phyloP scores from a whole-genome alignment of 2,797 vertebrate species.

The Sebastes kiyomatsui region DNA sequence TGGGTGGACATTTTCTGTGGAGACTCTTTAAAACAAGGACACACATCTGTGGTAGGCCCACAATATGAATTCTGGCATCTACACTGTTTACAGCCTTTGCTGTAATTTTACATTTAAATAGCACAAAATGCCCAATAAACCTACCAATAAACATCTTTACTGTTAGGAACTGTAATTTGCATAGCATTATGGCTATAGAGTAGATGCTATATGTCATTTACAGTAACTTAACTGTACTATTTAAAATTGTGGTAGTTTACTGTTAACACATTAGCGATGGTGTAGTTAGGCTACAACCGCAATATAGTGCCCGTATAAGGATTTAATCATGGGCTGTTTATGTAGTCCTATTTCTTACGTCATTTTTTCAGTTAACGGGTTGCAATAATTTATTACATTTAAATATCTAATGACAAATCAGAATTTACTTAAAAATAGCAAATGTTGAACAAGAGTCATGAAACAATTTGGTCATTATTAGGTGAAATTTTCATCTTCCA shows the following conservation, averaged over 20 bases:
- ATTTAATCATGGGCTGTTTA: too few relatives aligned
- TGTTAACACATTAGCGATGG: neutral
- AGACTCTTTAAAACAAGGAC: neutral
- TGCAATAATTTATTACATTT: too few relatives aligned
- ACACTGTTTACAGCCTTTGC: neutral
- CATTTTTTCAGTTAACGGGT: too few relatives aligned
- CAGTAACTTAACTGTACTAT: neutral
- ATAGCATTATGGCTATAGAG: neutral
- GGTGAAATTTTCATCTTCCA: fast-evolving
- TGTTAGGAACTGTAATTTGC: neutral
- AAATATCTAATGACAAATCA: too few relatives aligned
- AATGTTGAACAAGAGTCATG: neutral
- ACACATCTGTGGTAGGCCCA: neutral
- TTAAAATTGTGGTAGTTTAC: neutral
- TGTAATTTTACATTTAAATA: neutral
- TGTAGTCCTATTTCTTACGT: too few relatives aligned
- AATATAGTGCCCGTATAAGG: too few relatives aligned
- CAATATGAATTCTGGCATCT: neutral
- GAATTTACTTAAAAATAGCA: too few relatives aligned
- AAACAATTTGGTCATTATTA: neutral
- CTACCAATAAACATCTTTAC: neutral
- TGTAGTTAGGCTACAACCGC: too few relatives aligned
- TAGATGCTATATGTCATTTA: neutral
- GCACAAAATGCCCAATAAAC: neutral
- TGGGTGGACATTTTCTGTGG: neutral